Base-by-base conservation (phyloP, 2,888 invertebrate genomes). In the Erebia palarica region DNA sequence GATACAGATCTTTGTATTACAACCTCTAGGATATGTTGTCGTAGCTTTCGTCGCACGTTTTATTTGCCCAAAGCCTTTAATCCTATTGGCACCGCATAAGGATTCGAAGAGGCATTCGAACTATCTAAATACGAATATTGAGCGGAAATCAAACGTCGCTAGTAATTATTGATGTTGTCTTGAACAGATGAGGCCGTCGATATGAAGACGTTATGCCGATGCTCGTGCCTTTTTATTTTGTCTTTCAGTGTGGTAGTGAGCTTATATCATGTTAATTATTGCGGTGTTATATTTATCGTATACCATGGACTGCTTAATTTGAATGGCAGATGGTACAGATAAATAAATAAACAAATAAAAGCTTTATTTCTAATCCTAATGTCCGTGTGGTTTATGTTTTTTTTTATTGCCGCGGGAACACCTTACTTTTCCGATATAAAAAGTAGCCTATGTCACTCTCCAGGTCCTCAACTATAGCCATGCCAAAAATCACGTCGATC, bases 241-340 rank as follows among this genome's bases (percentile, higher is more conserved):
- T 91, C 86, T 83, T 85, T 87, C 87, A 84, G 88, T 89, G 87
- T 81, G 80, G 79, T 80, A 8, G 11, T 18, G 47, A 44, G 44
- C 16, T 16, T 49, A 4, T 47, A 91, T 92, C 91, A 92, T 91
- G 88, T 89, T 85, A 87, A 91, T 91, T 91, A 88, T 88, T 86
- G 85, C 83, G 86, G 87, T 89, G 91, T 89, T 91, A 90, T 91
- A 90, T 90, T 88, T 88, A 92, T 91, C 91, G 83, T 78, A 86
- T 80, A 21, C 1, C 3, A 86, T 81, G 88, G 85, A 78, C 87
- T 86, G 79, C 69, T 84, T 82, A 81, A 82, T 81, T 73, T 69
- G 81, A 78, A 79, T 82, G 80, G 79, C 72, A 80, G 76, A 75
- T 76, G 78, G 63, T 73, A 44, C 51, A 65, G 49, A 63, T 63